Evolutionary conservation across 2,797 vertebrate genomes (phyloP), one percentile per base, ranked within the genome.

Genomic region (Prionace glauca): DNA sequence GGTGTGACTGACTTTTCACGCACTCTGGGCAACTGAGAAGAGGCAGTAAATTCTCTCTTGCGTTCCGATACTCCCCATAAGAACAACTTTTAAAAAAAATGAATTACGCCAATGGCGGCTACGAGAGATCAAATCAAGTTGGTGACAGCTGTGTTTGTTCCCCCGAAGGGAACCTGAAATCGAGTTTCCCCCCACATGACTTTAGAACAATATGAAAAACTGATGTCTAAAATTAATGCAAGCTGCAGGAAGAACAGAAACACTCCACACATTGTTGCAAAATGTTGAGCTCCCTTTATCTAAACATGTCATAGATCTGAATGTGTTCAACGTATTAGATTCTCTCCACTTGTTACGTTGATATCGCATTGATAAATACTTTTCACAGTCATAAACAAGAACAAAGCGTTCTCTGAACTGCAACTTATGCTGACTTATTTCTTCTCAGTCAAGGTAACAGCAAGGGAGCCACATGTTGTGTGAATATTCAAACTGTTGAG

Each of bases 221-320:
- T 74, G 71, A 95, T 95, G 93, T 29, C 74, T 95, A 74, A 95
- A 95, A 95, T 95, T 72, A 92, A 92, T 92, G 90, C 90, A 92
- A 92, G 67, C 45, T 94, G 93, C 69, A 94, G 26, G 93, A 72
- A 67, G 90, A 77, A 95, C 12, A 95, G 71, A 95, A 95, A 95
- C 71, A 72, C 41, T 95, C 93, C 71, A 74, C 26, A 69, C 90
- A 92, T 92, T 92, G 90, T 92, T 92, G n/a, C 67, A 92, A 92
- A 92, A 92, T 69, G n/a, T 92, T 92, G 65, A 69, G 65, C 24
- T 65, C 67, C 65, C 65, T 92, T 65, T 92, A 36, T 65, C n/a
- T 24, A 69, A 92, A 67, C 69, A 92, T 41, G n/a, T 67, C 69
- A 69, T n/a, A 92, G 90, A 92, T 92, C 90, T 69, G 90, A 69